Evolutionary conservation across 2,797 vertebrate genomes (phyloP).

Genomic region (Crenuchus spilurus): DNA sequence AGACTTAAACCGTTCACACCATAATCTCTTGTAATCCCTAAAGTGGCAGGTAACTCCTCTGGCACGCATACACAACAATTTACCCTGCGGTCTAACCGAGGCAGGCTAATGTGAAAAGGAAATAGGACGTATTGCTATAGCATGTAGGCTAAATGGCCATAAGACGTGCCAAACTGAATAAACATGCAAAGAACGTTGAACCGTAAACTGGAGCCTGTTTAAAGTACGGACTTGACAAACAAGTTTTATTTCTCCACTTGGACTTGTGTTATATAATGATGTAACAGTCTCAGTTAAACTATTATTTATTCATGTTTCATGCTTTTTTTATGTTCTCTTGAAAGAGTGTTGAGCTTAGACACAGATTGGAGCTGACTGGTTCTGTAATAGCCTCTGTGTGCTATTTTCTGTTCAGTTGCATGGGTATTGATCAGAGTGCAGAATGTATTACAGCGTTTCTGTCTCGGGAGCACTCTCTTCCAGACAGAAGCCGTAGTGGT

Average conservation of each 20-base stretch:
- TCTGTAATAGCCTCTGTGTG: conserved; percentile 25
- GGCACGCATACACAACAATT: conserved; percentile 25
- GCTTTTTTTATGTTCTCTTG: conserved; percentile 39
- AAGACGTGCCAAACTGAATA: background rate
- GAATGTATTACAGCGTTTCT: conserved; percentile 39
- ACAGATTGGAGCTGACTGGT: conserved; percentile 46
- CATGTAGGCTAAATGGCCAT: background rate
- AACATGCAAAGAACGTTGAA: background rate
- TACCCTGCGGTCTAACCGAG: background rate
- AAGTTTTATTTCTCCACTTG: background rate
- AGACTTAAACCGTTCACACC: conserved; percentile 52
- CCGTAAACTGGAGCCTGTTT: background rate
- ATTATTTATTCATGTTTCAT: conserved; percentile 46
- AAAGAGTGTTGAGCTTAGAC: conserved; percentile 40
- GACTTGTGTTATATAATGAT: conserved; percentile 24
- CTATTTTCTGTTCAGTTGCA: conserved; percentile 24
- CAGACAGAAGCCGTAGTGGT: conserved; percentile 45
- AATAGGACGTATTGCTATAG: conserved; percentile 20
- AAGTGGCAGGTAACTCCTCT: conserved; percentile 43
- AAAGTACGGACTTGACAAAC: background rate
- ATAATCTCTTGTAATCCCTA: conserved; percentile 52
- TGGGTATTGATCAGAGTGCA: conserved; percentile 41
- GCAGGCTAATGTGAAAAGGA: conserved; percentile 7
- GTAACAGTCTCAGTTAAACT: conserved; percentile 14
- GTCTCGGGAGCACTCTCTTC: conserved; percentile 39